Evolutionary conservation across 2,797 vertebrate species (phyloP), one percentile per base, ranked within the genome.

Genomic region (Coendou prehensilis): DNA sequence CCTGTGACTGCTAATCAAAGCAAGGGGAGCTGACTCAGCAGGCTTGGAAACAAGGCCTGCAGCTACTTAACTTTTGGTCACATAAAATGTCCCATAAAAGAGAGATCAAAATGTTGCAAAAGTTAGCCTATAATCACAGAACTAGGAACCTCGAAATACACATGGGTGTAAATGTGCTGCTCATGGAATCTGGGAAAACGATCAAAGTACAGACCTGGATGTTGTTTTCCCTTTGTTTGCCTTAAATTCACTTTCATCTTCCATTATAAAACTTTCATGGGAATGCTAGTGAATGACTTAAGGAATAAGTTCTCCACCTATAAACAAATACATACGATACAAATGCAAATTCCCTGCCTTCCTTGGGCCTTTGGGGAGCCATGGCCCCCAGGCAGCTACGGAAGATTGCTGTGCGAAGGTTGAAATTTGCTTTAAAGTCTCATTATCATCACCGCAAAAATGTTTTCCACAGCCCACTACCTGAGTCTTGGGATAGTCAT

Each of bases 1-100:
- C 84, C 81, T 95, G 87, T 95, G 97, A 87, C 96, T 97, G 97
- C 82, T 98, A 98, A 67, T 98, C 98, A 98, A 91, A n/a, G 14
- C 3, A 33, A 91, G 95, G 94, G 93, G 93, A 97, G 95, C 75
- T 78, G 95, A 97, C 97, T 98, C 83, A 92, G 87, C 95, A 97
- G 97, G 94, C 93, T 78, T 94, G 93, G 83, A 97, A 97, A 88
- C 69, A 92, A 84, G 97, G 95, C 92, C 86, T 7, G 69, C 76
- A 93, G 92, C 94, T 90, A 93, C 0, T 23, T 94, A 96, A 96
- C 92, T 96, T 83, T 95, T 93, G 84, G 23, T 89, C 28, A 80
- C 87, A 85, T 47, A 96, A 96, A 98, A 93, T 45, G 54, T 45
- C 83, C 87, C 80, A 63, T 50, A 90, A 91, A 97, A 97, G 93